phyloP scores from a whole-genome alignment of 2,888 invertebrate species.

The Orgyia antiqua region DNA sequence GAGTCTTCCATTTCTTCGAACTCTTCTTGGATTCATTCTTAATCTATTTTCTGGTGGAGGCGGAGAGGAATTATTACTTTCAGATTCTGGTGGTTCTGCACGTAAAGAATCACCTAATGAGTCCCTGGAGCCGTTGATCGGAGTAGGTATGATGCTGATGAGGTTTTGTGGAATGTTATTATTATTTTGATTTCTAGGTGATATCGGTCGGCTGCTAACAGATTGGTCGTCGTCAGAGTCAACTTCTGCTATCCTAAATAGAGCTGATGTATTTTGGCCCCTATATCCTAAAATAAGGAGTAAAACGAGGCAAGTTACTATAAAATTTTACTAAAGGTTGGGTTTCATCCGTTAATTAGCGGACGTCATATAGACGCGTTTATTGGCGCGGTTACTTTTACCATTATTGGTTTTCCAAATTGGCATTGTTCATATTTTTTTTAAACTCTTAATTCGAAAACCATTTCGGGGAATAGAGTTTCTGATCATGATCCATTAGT shows the following conservation, averaged over 20 bases:
- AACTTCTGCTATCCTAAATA: constrained; percentile 75
- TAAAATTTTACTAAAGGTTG: no score
- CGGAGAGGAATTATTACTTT: constrained; percentile 37
- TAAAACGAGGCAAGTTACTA: no score
- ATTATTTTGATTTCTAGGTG: constrained; percentile 47
- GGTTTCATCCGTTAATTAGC: no score
- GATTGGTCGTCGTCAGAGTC: constrained; percentile 82
- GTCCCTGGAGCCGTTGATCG: constrained; percentile 76
- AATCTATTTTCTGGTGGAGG: constrained; percentile 39
- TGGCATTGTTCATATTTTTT: no score
- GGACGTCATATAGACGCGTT: no score
- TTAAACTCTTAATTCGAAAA: no score
- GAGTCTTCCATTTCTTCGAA: constrained; percentile 47
- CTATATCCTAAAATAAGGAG: constrained; percentile 62
- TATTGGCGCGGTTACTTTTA: no score
- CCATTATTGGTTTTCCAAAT: no score
- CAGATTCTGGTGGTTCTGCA: constrained; percentile 43
- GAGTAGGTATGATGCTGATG: constrained; percentile 78
- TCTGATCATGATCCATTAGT: no score
- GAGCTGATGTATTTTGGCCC: constrained; percentile 57
- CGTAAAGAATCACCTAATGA: constrained; percentile 55
- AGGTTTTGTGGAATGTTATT: constrained; percentile 58
- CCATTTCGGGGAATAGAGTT: no score
- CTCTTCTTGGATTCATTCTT: constrained; percentile 39
- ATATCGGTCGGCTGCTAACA: constrained; percentile 55